Base-by-base conservation (phyloP, 2,888 invertebrate genomes). In the Oligia latruncula region DNA sequence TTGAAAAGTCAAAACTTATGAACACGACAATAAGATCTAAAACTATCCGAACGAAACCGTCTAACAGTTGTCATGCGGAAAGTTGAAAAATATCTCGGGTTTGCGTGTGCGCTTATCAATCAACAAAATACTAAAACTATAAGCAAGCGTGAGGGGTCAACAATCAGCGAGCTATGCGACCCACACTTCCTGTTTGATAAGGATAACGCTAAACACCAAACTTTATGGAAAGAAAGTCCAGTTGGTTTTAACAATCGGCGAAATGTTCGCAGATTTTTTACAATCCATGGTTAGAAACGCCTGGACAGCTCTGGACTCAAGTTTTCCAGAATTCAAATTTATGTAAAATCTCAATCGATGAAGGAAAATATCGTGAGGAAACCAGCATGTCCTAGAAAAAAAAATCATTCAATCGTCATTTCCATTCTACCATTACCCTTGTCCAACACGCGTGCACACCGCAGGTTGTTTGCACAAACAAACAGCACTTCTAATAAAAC, bases 91-190 rank as follows among this genome's bases (percentile, higher is more conserved):
- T 76, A 77, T 29, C 29, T 43, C 64, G n/a, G 4, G 49, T 35
- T n/a, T 66, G 71, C 75, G 75, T 55, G 60, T 71, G 75, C 80
- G 84, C 84, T 85, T 86, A 84, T 86, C 84, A 77, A 68, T 64
- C 43, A 64, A 81, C 74, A 71, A 85, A 85, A 67, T 70, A 76
- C 29, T 77, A 82, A 29, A 82, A 84, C 83, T 80, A 71, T 77
- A 71, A 65, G 73, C 71, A 74, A 55, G 64, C 52, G 68, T 73
- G 62, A 40, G 67, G 71, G 82, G 82, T 82, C 84, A 82, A 68
- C 71, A 78, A 77, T 76, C 74, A 82, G 74, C 74, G 1, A 76
- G 55, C 20, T 67, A 82, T 85, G 74, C 64, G 72, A 67, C 17
- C 58, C 85, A 78, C 77, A 71, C 79, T 83, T 85, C 85, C 85